These are phyloP conservation scores for Nannobrachium achirus DNA, from an alignment of 2,113 vertebrate genomes.

Conservation along the genomic window DNA sequence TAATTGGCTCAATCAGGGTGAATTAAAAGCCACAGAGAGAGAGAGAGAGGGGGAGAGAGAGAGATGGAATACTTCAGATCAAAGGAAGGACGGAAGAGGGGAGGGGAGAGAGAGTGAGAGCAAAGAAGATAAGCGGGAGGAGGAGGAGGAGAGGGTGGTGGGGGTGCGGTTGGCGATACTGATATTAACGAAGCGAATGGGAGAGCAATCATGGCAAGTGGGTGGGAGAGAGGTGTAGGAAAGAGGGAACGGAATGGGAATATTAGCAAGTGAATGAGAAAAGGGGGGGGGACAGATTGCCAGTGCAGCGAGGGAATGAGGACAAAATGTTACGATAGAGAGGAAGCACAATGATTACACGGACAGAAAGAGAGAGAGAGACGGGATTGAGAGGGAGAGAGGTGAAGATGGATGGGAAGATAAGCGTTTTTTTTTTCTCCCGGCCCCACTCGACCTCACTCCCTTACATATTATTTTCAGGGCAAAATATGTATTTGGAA, in stretches of 20 bases:
- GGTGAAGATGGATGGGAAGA: conserved; percentile 25
- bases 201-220: conserved; percentile 41
- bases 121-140: conserved; percentile 24
- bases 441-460: not conserved
- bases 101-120: conserved; percentile 24
- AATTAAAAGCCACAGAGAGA: conserved; percentile 68
- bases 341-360: conserved; percentile 13
- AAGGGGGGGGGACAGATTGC: not conserved
- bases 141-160: conserved; percentile 14
- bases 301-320: conserved; percentile 17
- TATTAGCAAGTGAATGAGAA: conserved; percentile 59
- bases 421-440: conserved; percentile 14
- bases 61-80: conserved; percentile 74
- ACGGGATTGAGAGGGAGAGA: conserved; percentile 23
- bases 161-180: not conserved
- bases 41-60: conserved; percentile 7
- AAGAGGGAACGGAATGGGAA: conserved; percentile 47
- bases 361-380: not conserved
- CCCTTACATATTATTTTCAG: not conserved
- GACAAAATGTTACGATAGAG: conserved; percentile 24
- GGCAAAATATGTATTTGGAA: too few relatives aligned
- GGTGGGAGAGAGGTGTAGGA: conserved; percentile 13
- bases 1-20: conserved; percentile 78
- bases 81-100: conserved; percentile 61
- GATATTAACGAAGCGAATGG: conserved; percentile 55